Evolutionary conservation across 2,797 vertebrate genomes (phyloP).

Genomic region (Microctenopoma steveboyesi): DNA sequence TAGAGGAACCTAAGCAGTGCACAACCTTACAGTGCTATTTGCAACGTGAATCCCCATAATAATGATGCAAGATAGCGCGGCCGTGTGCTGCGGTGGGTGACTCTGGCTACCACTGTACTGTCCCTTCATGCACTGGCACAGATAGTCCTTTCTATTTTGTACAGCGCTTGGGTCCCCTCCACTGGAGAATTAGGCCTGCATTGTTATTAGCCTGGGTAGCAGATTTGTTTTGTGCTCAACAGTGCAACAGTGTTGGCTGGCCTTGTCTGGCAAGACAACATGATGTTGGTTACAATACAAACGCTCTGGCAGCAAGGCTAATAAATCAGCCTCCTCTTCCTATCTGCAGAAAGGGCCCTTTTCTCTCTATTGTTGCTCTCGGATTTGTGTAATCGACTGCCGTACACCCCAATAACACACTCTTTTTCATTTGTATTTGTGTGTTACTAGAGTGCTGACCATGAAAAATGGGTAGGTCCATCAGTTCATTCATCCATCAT

Average conservation of each 20-base stretch:
- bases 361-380: constrained; percentile 60
- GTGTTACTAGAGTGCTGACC: constrained; percentile 87
- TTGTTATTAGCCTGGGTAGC: constrained; percentile 67
- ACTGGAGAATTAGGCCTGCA: constrained; percentile 47
- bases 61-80: not conserved
- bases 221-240: constrained; percentile 68
- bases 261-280: constrained; percentile 69
- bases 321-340: constrained; percentile 56
- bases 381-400: constrained; percentile 61
- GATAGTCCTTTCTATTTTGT: constrained; percentile 40
- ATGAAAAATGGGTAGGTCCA: constrained; percentile 90
- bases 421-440: constrained; percentile 82
- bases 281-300: constrained; percentile 67
- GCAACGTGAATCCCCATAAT: constrained; percentile 17
- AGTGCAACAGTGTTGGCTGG: constrained; percentile 66
- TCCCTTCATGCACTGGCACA: constrained; percentile 48
- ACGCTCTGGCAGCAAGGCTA: constrained; percentile 61
- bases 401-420: constrained; percentile 60
- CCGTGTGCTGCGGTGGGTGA: constrained; percentile 17
- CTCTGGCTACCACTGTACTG: constrained; percentile 53
- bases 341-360: constrained; percentile 32
- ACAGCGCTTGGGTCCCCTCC: constrained; percentile 26
- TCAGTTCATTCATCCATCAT: constrained; percentile 73
- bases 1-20: constrained; percentile 3
- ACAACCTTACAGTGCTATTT: constrained; percentile 8